phyloP scores from a whole-genome alignment of 2,797 vertebrate genomes.

The Chloroceryle amazona region DNA sequence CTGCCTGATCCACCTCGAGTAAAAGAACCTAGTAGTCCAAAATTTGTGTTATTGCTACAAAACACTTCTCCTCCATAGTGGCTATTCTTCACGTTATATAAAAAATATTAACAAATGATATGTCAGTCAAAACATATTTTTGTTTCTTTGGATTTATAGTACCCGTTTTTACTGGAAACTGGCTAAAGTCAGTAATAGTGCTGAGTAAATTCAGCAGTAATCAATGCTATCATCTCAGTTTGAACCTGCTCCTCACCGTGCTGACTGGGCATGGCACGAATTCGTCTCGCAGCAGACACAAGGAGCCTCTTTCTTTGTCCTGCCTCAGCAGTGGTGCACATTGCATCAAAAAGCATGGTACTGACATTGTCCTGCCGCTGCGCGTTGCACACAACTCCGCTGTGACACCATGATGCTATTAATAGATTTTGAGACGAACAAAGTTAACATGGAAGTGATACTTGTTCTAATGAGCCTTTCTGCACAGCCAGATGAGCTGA shows the following conservation, averaged over 20 bases:
- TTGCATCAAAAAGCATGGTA: background rate
- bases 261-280: background rate
- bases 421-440: background rate
- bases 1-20: slow-evolving; percentile 48
- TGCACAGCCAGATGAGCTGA: background rate
- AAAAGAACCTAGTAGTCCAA: slow-evolving; percentile 24
- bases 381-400: rapidly evolving
- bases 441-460: background rate
- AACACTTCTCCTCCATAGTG: background rate
- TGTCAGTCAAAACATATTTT: background rate
- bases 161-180: slow-evolving; percentile 38
- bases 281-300: background rate
- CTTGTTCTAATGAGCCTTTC: background rate
- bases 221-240: background rate
- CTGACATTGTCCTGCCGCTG: background rate
- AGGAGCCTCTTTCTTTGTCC: background rate
- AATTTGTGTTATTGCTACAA: slow-evolving; percentile 59
- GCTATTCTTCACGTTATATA: background rate
- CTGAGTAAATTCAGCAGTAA: slow-evolving; percentile 46
- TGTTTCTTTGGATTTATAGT: slow-evolving; percentile 52
- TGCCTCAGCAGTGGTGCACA: background rate
- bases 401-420: background rate
- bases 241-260: background rate
- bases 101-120: slow-evolving; percentile 12
- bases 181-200: background rate